Evolutionary conservation across 2,888 invertebrate genomes (phyloP), one percentile per base, ranked within the genome.

Genomic region (Agrilus mali): DNA sequence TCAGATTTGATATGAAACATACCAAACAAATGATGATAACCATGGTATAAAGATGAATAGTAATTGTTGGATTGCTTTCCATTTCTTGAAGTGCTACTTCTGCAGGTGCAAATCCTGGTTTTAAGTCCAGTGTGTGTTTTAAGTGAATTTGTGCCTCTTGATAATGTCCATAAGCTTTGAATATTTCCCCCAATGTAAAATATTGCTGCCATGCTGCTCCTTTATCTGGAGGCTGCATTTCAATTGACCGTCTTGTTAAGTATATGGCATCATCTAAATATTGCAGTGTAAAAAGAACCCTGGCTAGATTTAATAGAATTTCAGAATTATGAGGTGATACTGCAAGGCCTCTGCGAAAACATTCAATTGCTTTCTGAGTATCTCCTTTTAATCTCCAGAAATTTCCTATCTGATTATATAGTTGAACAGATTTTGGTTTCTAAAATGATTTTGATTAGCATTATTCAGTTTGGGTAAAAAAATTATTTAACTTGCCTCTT

Each of bases 351-450:
- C 86, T 75, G 48, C 90, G 75, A 67, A 90, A 92, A 64, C 90
- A 92, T 66, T 92, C 90, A 48, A 92, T 89, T 1, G 89, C 86
- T 59, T 81, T 79, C 58, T 84, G 75, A 6, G 89, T 86, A 61
- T 90, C 85, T 4, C 90, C 90, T 64, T 88, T 86, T 53, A 90
- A 85, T 49, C 89, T 75, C 86, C 87, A 90, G 65, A 86, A 90
- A 66, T 92, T 90, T 2, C 90, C 90, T 58, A 92, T 88, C 66
- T 90, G 87, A 64, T 89, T 90, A 64, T 87, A 89, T 40, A 89
- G 71, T 59, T 86, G 84, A 17, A 86, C 82, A 42, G 86, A 85
- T 58, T 83, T 83, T 45, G 86, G 86, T 67, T 87, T 88, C 71
- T 78, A 49, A 40, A 59, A 60, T 40, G 10, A 14, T 5, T 13